Conservation (phyloP, 1,140 invertebrate genomes). For the Meloidogyne floridensis region DNA sequence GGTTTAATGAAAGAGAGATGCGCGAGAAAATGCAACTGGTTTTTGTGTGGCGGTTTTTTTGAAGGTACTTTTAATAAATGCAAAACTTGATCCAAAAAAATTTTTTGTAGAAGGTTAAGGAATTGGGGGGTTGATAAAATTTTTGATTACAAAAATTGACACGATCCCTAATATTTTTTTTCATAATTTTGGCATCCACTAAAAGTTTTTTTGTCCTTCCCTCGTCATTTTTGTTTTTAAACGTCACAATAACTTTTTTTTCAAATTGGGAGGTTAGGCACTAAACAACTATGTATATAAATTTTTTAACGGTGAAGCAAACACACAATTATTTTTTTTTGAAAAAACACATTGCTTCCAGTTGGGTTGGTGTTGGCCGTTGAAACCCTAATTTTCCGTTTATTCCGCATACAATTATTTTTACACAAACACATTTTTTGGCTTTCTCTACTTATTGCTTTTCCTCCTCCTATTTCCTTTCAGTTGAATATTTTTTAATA, state of each 20-base stretch:
- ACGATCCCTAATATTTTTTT: neutral
- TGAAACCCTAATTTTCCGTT: neutral
- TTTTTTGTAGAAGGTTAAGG: neutral
- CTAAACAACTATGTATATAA: neutral
- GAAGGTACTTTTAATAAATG: constrained; percentile 2
- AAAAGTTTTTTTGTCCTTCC: neutral
- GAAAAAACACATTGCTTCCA: constrained; percentile 2
- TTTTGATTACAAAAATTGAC: neutral
- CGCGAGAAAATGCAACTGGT: neutral
- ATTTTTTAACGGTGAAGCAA: neutral
- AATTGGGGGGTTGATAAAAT: neutral
- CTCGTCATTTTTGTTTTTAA: neutral
- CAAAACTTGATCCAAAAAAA: neutral
- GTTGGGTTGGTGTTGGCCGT: neutral
- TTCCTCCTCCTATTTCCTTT: neutral
- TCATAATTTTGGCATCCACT: neutral
- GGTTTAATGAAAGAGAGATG: neutral
- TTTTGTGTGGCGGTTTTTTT: neutral
- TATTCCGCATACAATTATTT: neutral
- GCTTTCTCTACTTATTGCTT: no score
- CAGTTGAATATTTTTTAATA: no score
- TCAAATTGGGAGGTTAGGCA: neutral
- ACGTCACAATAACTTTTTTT: neutral
- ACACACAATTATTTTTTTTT: neutral
- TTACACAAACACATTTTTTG: neutral